Evolutionary conservation across 2,888 invertebrate species (phyloP).

Genomic region (Fragum fragum): DNA sequence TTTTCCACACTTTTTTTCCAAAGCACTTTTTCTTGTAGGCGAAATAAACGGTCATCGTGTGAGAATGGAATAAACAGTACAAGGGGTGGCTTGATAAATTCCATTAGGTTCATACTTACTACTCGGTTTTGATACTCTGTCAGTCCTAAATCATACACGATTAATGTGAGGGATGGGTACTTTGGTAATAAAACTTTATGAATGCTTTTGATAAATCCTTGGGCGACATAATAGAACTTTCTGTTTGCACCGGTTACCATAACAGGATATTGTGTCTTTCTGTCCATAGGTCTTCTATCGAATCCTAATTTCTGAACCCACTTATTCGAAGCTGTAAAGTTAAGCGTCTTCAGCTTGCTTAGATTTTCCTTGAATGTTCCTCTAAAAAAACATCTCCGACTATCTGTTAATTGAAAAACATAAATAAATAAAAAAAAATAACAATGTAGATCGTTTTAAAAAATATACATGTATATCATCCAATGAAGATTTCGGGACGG

Average conservation of each 20-base stretch:
- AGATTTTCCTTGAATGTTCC: constrained; percentile 4
- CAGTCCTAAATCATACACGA: constrained; percentile 14
- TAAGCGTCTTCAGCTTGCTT: constrained; percentile 6
- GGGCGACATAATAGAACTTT: neutral
- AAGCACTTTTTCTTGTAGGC: too few relatives aligned
- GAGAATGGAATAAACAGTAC: too few relatives aligned
- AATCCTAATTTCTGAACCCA: constrained; percentile 13
- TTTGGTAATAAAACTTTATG: neutral
- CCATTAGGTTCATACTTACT: too few relatives aligned
- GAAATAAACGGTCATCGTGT: too few relatives aligned
- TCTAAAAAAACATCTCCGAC: neutral
- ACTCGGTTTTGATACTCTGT: neutral
- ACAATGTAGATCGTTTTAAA: too few relatives aligned
- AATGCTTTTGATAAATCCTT: neutral
- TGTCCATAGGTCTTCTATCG: neutral
- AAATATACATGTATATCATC: too few relatives aligned
- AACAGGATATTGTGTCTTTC: neutral
- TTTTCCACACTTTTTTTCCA: too few relatives aligned
- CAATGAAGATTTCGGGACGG: too few relatives aligned
- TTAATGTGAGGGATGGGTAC: neutral
- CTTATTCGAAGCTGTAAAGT: neutral
- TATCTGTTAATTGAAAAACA: neutral
- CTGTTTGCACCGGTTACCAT: neutral
- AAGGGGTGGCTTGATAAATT: too few relatives aligned
- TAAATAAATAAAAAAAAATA: neutral